Evolutionary conservation across 2,113 vertebrate genomes (phyloP), one percentile per base, ranked within the genome.

Genomic region (Thymallus thymallus): DNA sequence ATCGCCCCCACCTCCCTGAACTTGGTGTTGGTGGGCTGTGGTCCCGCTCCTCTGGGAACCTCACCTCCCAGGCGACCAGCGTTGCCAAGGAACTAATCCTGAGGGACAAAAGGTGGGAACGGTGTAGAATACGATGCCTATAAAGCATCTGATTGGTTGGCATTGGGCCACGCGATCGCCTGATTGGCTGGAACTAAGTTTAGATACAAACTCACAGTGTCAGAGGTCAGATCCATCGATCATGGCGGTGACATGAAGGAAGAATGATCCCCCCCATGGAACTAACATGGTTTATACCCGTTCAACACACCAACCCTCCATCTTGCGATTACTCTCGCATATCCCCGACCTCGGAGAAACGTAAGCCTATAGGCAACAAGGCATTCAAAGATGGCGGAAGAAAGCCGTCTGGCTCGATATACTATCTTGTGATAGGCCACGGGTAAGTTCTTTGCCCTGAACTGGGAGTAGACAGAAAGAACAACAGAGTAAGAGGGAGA

Each of bases 71-170:
- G 84, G 88, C 82, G 82, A 88, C 89, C 86, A 71, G 80, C 80
- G 87, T 92, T 92, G 84, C 90, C 91, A 90, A 82, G 88, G 91
- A 87, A 81, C 82, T 92, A 92, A 92, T 92, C 91, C 89, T 76
- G 77, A 77, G 75, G 41, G 84, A 92, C 89, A 91, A 92, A 90
- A 90, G 88, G 80, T 41, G 9, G 35, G 35, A 41, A 41, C 0
- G 35, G 9, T 84, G 82, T 75, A 74, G 86, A 89, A 77, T 84
- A 86, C 69, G 86, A 82, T 85, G 82, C 75, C 70, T 77, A 86
- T 51, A 16, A 18, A 18, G 48, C 4, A 51, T 14, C 48, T 51
- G 48, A 51, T 51, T 51, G 48, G 48, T 51, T 51, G 48, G 48
- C 48, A 51, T 51, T 18, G 14, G 48, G 48, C 48, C 48, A 18